Conservation (phyloP, 2,797 vertebrate genomes). For the Pempheris klunzingeri region DNA sequence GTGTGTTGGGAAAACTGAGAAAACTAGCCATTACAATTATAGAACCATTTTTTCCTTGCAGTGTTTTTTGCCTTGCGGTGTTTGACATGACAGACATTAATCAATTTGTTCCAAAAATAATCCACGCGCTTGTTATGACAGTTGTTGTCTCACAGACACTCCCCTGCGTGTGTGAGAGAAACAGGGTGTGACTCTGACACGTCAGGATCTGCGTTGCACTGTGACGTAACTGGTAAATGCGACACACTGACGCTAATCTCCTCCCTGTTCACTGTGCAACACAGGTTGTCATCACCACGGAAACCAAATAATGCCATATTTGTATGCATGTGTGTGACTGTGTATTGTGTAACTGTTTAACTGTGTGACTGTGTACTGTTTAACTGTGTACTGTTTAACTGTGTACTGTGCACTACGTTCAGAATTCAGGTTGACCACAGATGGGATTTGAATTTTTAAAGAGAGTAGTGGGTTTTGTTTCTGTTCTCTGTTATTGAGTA, state of each 20-base stretch:
- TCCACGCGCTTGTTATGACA: not conserved
- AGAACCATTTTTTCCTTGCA: not conserved
- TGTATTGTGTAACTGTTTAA: not conserved
- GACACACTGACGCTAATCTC: not conserved
- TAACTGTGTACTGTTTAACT: not conserved
- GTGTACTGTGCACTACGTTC: not conserved
- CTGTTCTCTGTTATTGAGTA: not conserved
- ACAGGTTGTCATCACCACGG: constrained; percentile 33
- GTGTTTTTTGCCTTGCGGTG: no score
- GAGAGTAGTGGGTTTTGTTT: not conserved
- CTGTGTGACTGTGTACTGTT: not conserved
- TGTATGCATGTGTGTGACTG: no score
- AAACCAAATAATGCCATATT: constrained; percentile 25
- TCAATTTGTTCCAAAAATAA: constrained; percentile 14
- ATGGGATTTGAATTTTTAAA: constrained; percentile 3
- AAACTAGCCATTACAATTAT: not conserved
- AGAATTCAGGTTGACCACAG: not conserved
- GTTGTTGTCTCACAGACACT: not conserved
- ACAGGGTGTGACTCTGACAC: constrained; percentile 46
- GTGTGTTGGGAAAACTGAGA: not conserved
- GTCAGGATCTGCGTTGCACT: not conserved
- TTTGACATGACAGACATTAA: not conserved
- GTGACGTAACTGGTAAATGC: constrained; percentile 28
- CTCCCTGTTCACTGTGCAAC: not conserved
- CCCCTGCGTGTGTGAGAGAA: constrained; percentile 11